Percentiles rank a stretch among this genome's conserved stretches.
phyloP scores from a whole-genome alignment of 2,888 invertebrate genomes.

The Catotricha subobsoleta region DNA sequence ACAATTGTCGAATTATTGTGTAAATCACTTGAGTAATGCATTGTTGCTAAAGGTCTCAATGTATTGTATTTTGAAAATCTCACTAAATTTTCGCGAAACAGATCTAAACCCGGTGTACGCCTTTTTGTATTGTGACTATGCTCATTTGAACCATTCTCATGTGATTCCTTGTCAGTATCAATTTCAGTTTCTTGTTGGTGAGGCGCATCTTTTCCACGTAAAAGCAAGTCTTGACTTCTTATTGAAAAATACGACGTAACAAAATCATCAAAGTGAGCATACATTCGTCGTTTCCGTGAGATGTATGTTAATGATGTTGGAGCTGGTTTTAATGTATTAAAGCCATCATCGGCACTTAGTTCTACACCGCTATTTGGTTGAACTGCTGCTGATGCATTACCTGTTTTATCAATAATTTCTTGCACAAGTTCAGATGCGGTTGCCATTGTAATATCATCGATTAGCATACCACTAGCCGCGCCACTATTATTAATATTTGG shows the following conservation, averaged over 20 bases:
- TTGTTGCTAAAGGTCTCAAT: conserved; percentile 62
- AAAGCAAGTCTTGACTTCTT: conserved; percentile 52
- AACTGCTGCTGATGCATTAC: neutral
- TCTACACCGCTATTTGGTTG: neutral
- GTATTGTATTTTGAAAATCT: conserved; percentile 68
- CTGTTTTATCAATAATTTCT: neutral
- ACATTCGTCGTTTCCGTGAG: conserved; percentile 53
- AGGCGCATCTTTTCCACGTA: conserved; percentile 20
- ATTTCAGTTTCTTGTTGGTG: neutral
- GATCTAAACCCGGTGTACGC: conserved; percentile 38
- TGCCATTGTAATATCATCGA: neutral
- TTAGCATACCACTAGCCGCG: conserved; percentile 10
- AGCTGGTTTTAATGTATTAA: conserved; percentile 5
- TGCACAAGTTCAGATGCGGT: neutral
- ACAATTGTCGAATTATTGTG: conserved; percentile 74
- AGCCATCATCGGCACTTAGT: conserved; percentile 6
- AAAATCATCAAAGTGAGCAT: conserved; percentile 77
- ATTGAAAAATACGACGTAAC: conserved; percentile 71
- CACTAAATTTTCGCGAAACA: conserved; percentile 68
- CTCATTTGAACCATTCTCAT: conserved; percentile 4
- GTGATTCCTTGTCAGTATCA: neutral
- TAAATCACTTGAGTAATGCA: conserved; percentile 79
- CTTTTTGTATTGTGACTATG: conserved; percentile 6
- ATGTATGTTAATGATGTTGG: conserved; percentile 35
- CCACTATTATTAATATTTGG: conserved; percentile 1